These are phyloP conservation scores for Dendrocincla tyrannina DNA, from an alignment of 2,797 vertebrate genomes.

Conservation along the genomic window DNA sequence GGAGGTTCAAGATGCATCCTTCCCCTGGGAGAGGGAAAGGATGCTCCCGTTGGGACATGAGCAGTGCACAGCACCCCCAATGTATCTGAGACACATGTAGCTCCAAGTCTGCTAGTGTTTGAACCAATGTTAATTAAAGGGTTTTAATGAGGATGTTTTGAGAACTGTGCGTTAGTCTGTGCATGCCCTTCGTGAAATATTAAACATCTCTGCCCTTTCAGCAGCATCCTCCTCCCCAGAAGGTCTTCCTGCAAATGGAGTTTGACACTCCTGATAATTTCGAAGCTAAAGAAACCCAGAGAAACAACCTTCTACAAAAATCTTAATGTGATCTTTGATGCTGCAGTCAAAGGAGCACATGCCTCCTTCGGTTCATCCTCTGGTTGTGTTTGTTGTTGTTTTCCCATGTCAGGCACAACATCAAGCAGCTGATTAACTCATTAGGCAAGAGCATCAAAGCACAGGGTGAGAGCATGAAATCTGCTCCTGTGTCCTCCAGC, in stretches of 20 bases:
- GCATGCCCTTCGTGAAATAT: constrained; percentile 54
- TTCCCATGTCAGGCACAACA: background rate
- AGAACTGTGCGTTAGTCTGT: background rate
- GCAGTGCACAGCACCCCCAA: background rate
- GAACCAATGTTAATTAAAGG: constrained; percentile 45
- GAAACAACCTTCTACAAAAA: constrained; percentile 29
- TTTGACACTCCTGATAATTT: constrained; percentile 33
- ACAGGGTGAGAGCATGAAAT: background rate
- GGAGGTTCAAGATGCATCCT: background rate
- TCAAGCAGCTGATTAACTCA: constrained; percentile 44
- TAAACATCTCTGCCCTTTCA: constrained; percentile 38
- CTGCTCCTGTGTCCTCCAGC: background rate
- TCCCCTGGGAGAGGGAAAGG: background rate
- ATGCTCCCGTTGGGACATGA: background rate
- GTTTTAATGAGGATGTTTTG: constrained; percentile 56
- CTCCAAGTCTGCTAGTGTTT: background rate
- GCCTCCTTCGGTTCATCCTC: constrained; percentile 21
- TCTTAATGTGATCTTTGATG: constrained; percentile 44
- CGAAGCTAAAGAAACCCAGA: background rate
- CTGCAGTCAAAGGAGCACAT: constrained; percentile 39
- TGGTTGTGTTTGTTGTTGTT: constrained; percentile 51
- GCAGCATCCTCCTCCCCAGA: background rate
- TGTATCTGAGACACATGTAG: background rate
- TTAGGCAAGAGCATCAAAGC: constrained; percentile 29
- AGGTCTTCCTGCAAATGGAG: constrained; percentile 18